Percentiles rank a stretch among this genome's conserved stretches.
Conservation (phyloP, 2,797 vertebrate genomes). For the Acestrorhynchus altus region DNA sequence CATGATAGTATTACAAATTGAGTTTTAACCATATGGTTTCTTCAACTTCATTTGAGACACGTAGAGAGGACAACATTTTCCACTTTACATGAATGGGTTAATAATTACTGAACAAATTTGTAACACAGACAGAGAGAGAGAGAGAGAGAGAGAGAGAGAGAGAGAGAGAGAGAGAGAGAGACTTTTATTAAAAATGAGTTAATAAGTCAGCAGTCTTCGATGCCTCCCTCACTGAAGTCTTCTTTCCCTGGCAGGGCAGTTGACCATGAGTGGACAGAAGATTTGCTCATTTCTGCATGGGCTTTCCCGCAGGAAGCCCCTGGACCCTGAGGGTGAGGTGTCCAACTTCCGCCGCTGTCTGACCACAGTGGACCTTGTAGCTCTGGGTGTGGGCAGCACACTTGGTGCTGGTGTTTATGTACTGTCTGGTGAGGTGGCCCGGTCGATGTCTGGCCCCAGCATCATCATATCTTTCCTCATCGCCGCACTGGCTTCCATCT, state of each 20-base stretch:
- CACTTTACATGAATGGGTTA: too few species aligned
- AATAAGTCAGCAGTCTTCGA: too few species aligned
- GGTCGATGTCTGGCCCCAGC: conserved; percentile 81
- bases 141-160: too few species aligned
- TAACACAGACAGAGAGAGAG: too few species aligned
- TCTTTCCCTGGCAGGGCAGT: conserved; percentile 19
- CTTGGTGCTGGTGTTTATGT: conserved; percentile 85
- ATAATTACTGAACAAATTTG: too few species aligned
- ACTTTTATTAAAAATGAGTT: too few species aligned
- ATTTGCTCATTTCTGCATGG: conserved; percentile 66
- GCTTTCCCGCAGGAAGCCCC: conserved; percentile 79
- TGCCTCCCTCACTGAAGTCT: too few species aligned
- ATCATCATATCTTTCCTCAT: conserved; percentile 88
- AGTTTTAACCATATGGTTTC: too few species aligned
- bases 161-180: too few species aligned
- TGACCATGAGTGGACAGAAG: conserved; percentile 58
- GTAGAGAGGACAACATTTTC: too few species aligned
- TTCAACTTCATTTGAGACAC: too few species aligned
- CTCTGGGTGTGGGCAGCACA: conserved; percentile 84
- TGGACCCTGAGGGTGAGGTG: conserved; percentile 72
- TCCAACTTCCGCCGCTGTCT: conserved; percentile 84
- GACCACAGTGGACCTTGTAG: conserved; percentile 81
- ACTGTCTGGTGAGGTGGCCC: conserved; percentile 87
- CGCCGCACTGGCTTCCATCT: conserved; percentile 83
- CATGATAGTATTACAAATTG: too few species aligned